Percentiles rank a stretch among this genome's conserved stretches.
phyloP scores from a whole-genome alignment of 2,888 invertebrate species.

The Drosophila diplacantha region DNA sequence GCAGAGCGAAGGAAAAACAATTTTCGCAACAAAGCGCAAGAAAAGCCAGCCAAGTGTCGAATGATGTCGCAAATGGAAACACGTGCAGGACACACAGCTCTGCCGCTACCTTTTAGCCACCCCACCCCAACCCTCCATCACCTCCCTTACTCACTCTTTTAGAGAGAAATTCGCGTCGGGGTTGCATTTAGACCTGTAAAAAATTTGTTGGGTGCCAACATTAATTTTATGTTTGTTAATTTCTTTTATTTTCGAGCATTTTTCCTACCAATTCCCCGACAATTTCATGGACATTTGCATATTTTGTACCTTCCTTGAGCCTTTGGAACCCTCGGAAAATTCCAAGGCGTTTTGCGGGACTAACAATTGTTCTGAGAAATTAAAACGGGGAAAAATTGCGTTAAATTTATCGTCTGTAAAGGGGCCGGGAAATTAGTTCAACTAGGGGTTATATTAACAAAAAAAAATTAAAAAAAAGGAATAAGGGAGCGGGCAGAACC shows the following conservation, averaged over 20 bases:
- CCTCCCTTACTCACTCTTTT: background rate
- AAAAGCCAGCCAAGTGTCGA: constrained; percentile 36
- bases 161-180: background rate
- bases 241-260: constrained; percentile 66
- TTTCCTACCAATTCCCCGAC: constrained; percentile 58
- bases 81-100: constrained; percentile 52
- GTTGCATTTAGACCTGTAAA: constrained; percentile 25
- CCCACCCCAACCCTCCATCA: background rate
- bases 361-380: constrained; percentile 45
- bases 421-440: constrained; percentile 63
- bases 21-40: constrained; percentile 45
- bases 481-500: constrained; percentile 4
- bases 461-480: constrained; percentile 6
- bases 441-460: constrained; percentile 51
- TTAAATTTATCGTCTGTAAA: constrained; percentile 68
- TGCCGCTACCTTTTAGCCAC: constrained; percentile 8
- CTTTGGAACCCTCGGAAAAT: constrained; percentile 22
- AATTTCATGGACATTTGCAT: constrained; percentile 73
- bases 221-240: constrained; percentile 75
- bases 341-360: constrained; percentile 39
- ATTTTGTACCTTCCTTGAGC: constrained; percentile 46
- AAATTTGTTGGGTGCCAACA: constrained; percentile 72
- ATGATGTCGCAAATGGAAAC: constrained; percentile 55
- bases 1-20: constrained; percentile 43
- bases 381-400: constrained; percentile 56